phyloP scores from a whole-genome alignment of 2,113 vertebrate genomes.

The Chelonoidis abingdonii region DNA sequence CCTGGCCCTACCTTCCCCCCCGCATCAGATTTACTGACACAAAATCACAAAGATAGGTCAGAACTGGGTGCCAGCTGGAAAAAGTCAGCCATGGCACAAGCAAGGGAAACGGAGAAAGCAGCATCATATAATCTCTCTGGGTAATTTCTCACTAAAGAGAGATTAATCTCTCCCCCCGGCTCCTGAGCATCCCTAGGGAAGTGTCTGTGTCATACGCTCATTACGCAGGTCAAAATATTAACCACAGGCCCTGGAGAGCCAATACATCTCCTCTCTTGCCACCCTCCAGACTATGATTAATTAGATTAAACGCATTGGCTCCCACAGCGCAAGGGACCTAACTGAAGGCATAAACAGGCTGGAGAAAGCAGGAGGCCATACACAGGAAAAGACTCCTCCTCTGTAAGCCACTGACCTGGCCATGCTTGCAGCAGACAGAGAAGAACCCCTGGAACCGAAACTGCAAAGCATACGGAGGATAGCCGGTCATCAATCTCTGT shows the following conservation, averaged over 20 bases:
- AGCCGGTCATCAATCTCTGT: too few species aligned
- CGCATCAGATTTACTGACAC: neutral
- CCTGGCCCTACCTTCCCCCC: too few species aligned
- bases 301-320: neutral
- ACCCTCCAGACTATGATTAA: neutral
- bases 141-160: neutral
- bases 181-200: too few species aligned
- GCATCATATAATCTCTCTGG: neutral
- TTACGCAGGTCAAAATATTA: neutral
- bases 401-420: too few species aligned
- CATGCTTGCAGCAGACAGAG: too few species aligned
- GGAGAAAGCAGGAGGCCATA: too few species aligned
- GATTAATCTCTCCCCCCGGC: too few species aligned
- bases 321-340: neutral
- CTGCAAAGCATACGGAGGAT: too few species aligned
- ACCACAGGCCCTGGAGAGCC: neutral
- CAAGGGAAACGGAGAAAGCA: neutral
- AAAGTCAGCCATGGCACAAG: neutral
- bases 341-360: too few species aligned
- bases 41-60: neutral
- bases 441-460: too few species aligned
- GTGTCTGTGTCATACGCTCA: too few species aligned
- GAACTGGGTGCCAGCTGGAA: neutral
- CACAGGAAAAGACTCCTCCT: too few species aligned
- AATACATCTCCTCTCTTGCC: neutral